Evolutionary conservation across 2,888 invertebrate species (phyloP).

Genomic region (Tiliacea aurago): DNA sequence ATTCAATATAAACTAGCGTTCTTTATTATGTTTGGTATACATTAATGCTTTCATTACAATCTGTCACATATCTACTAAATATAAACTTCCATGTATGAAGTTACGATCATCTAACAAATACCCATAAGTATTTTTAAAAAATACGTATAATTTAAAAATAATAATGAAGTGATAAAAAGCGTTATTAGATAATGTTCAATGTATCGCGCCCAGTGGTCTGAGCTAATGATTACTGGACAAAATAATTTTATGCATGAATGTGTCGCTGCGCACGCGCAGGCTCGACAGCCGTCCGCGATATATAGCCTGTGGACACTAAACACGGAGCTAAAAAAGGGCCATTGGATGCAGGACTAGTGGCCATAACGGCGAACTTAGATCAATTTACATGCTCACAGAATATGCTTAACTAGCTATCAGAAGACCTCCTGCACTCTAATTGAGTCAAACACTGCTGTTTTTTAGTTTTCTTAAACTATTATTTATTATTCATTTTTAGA

Average conservation of each 20-base stretch:
- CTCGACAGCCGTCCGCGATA: slow-evolving; percentile 60
- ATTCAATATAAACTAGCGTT: slow-evolving; percentile 47
- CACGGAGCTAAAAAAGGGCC: slow-evolving; percentile 17
- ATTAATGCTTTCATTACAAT: slow-evolving; percentile 32
- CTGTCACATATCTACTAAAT: not conserved
- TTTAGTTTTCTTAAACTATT: too few species aligned
- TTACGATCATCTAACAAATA: not conserved
- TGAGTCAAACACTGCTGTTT: not conserved
- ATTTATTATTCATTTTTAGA: too few species aligned
- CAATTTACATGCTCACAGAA: not conserved
- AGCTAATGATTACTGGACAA: slow-evolving; percentile 71
- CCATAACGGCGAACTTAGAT: not conserved
- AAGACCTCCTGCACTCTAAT: not conserved
- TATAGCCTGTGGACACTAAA: slow-evolving; percentile 42
- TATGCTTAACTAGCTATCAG: too few species aligned
- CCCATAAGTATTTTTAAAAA: not conserved
- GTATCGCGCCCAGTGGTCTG: slow-evolving; percentile 42
- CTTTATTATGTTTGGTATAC: slow-evolving; percentile 44
- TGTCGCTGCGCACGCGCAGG: slow-evolving; percentile 67
- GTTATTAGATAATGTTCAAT: slow-evolving; percentile 27
- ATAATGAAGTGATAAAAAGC: slow-evolving; percentile 12
- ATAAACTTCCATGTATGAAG: not conserved
- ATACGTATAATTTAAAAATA: not conserved
- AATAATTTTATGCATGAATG: slow-evolving; percentile 80
- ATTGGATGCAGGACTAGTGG: not conserved